Percentiles rank a stretch among this genome's conserved stretches.
These are phyloP conservation scores for Neoscelio sp. DNA, from an alignment of 2,888 invertebrate species.

Conservation along the genomic window DNA sequence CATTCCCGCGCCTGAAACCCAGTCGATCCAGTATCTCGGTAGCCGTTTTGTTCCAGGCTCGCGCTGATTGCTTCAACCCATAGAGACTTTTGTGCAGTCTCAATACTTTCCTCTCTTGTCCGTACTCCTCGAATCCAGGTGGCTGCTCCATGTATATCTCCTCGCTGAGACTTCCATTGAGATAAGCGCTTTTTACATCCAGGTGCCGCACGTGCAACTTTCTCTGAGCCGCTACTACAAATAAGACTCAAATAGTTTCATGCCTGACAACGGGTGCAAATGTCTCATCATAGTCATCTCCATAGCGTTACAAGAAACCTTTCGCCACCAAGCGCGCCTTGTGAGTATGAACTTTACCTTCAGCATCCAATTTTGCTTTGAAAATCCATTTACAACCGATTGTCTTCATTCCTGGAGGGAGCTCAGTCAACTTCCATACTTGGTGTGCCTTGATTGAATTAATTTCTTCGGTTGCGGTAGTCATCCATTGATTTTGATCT, in stretches of 20 bases:
- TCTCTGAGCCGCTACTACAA: constrained; percentile 63
- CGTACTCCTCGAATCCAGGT: constrained; percentile 49
- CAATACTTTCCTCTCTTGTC: constrained; percentile 52
- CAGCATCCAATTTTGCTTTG: constrained; percentile 60
- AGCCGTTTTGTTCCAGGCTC: constrained; percentile 29
- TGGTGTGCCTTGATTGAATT: constrained; percentile 64
- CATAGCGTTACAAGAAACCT: constrained; percentile 69
- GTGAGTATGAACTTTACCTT: constrained; percentile 53
- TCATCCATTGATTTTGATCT: constrained; percentile 33
- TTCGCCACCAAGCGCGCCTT: constrained; percentile 71
- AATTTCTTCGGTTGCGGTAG: constrained; percentile 69
- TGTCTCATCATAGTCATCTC: constrained; percentile 70
- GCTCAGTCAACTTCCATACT: constrained; percentile 67
- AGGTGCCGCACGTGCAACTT: constrained; percentile 57
- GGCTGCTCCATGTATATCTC: constrained; percentile 67
- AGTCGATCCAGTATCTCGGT: background rate
- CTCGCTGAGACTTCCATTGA: constrained; percentile 53
- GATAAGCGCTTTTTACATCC: constrained; percentile 60
- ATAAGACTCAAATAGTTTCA: constrained; percentile 66
- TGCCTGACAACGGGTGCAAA: constrained; percentile 72
- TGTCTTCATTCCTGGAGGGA: constrained; percentile 53
- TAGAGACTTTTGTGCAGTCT: constrained; percentile 45
- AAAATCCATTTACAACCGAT: constrained; percentile 72
- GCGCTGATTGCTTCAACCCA: constrained; percentile 25
- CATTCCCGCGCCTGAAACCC: constrained; percentile 5